Conservation (phyloP, 2,113 vertebrate species). For the Gracilinanus agilis region DNA sequence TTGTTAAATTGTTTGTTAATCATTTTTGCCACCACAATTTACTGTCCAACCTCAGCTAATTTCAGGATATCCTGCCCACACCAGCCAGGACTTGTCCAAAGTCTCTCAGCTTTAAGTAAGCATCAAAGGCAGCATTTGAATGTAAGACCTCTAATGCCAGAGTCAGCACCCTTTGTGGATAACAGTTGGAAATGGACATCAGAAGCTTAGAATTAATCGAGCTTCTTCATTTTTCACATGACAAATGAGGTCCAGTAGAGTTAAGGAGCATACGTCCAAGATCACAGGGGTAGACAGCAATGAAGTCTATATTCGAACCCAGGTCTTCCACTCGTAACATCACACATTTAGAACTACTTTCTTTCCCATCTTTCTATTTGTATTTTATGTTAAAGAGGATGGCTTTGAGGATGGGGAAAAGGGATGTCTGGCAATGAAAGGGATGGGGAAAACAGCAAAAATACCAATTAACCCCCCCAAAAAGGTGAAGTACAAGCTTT, state of each 20-base stretch:
- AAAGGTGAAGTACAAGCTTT: not conserved
- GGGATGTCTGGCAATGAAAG: not conserved
- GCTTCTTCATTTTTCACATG: not conserved
- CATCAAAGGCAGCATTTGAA: not conserved
- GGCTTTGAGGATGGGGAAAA: not conserved
- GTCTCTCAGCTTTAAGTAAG: not conserved
- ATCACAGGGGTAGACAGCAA: not conserved
- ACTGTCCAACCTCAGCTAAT: not conserved
- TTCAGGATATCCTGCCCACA: not conserved
- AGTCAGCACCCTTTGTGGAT: too few relatives aligned
- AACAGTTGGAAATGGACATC: not conserved
- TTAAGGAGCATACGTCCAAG: not conserved
- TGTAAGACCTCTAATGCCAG: not conserved
- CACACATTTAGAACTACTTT: not conserved
- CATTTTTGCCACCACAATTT: not conserved
- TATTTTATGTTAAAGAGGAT: not conserved
- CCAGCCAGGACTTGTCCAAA: not conserved
- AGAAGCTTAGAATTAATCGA: not conserved
- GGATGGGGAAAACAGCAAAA: not conserved
- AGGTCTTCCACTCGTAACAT: not conserved
- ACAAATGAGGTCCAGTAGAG: not conserved
- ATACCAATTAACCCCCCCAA: not conserved
- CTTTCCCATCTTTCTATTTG: not conserved
- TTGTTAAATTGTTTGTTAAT: not conserved
- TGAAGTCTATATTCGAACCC: not conserved